Base-by-base conservation (phyloP, 2,888 invertebrate species). In the Galerucella calmariensis region DNA sequence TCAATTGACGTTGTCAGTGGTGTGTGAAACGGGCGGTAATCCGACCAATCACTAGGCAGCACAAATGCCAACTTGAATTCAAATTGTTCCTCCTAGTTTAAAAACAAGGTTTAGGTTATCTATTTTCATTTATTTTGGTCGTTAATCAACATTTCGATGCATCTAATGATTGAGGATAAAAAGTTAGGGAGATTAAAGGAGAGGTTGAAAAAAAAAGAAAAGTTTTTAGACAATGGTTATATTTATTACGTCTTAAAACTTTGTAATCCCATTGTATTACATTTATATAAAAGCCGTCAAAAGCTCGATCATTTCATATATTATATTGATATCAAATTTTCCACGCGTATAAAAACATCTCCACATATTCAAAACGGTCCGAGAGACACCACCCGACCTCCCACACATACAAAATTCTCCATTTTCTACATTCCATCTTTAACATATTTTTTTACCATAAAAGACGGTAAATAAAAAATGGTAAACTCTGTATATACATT, bases 281-380 rank as follows among this genome's bases (percentile, higher is more conserved):
- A 87, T 87, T 86, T 86, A 85, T 85, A 87, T 56, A 87, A 88
- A 88, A 88, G 87, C 87, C 86, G 85, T 87, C 86, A 86, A 87
- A 88, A 88, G 87, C 88, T 87, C 87, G 87, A 86, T 87, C 87
- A 88, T 87, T 86, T 85, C 84, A 87, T 86, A 85, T 84, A 85
- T 82, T 83, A 85, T 85, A 86, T 84, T 86, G 86, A 87, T 87
- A 87, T 87, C 84, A 86, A 85, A 84, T 86, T 85, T 81, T 85
- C 85, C 86, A 87, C 86, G 87, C 87, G 83, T 87, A 85, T 85
- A 85, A 86, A 84, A 86, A 84, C 85, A 85, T 85, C 83, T 85
- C 80, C 86, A 86, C 84, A 82, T 84, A 84, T 81, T 85, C 82
- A 80, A 78, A 77, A 80, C 79, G 74, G 77, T 81, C 80, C 75